These are phyloP conservation scores for Cnemophilus loriae DNA, from an alignment of 2,113 vertebrate species.

Conservation along the genomic window DNA sequence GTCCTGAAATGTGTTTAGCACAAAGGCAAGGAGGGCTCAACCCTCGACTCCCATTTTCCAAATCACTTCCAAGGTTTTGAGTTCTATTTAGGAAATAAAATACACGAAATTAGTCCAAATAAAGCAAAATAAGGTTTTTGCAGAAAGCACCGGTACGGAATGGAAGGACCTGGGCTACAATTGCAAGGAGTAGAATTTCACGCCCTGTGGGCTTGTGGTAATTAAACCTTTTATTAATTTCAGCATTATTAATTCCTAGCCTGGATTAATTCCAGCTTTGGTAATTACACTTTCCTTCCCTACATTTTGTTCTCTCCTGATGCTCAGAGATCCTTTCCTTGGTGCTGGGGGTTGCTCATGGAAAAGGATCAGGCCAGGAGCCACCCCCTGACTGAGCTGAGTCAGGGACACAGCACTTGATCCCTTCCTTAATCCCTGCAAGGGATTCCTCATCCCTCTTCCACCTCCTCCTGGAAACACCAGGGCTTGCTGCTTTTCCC, in stretches of 20 bases:
- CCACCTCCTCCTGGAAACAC: neutral
- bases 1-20: neutral
- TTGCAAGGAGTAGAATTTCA: neutral
- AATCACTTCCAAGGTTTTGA: neutral
- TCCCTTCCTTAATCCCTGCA: neutral
- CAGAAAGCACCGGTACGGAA: neutral
- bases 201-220: neutral
- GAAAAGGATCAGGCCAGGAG: neutral
- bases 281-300: neutral
- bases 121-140: neutral
- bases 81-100: neutral
- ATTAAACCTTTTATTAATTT: constrained; percentile 9
- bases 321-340: neutral
- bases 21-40: neutral
- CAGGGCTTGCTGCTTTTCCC: neutral
- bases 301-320: neutral
- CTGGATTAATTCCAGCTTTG: neutral
- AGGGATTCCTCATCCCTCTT: neutral
- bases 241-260: neutral
- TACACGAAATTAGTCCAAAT: neutral
- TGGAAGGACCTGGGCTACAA: neutral
- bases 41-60: neutral
- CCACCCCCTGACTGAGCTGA: neutral
- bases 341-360: neutral
- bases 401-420: neutral